These are phyloP conservation scores for Bubo scandiacus DNA, from an alignment of 2,113 vertebrate genomes.

Conservation along the genomic window DNA sequence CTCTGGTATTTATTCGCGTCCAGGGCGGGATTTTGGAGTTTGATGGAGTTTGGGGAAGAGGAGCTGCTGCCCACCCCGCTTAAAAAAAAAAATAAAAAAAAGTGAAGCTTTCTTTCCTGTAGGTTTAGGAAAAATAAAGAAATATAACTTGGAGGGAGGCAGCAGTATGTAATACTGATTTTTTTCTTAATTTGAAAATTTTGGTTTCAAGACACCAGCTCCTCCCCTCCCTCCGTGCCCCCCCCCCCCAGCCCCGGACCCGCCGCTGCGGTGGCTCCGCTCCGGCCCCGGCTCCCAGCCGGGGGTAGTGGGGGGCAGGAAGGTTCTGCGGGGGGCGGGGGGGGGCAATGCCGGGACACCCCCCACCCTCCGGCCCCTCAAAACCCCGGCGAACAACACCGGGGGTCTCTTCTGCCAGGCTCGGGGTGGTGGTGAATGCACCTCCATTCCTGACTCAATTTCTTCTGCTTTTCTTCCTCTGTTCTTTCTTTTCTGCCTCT, in stretches of 20 bases:
- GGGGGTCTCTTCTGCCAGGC: background rate
- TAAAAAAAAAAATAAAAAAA: background rate
- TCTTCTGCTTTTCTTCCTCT: background rate
- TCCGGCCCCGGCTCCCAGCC: background rate
- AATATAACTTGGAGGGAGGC: background rate
- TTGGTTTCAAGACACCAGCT: too few relatives aligned
- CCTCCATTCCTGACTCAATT: background rate
- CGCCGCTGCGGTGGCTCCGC: too few relatives aligned
- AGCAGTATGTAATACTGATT: background rate
- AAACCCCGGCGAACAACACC: background rate
- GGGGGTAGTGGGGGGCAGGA: background rate
- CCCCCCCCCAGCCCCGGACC: too few relatives aligned
- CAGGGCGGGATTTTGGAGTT: background rate
- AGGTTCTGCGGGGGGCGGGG: background rate
- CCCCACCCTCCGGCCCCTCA: background rate
- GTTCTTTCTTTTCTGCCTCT: too few relatives aligned
- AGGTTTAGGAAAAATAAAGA: background rate
- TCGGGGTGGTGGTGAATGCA: too few relatives aligned
- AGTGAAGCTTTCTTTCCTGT: background rate
- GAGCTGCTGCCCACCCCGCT: background rate
- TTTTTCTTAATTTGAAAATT: too few relatives aligned
- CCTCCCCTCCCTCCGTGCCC: too few relatives aligned
- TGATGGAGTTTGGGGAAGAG: background rate
- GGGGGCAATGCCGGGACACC: background rate
- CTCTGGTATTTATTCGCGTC: background rate